A percentile compares a stretch with the other conserved stretches of the same genome.
Conservation (phyloP, 2,888 invertebrate species). For the Flexamia atlantica region DNA sequence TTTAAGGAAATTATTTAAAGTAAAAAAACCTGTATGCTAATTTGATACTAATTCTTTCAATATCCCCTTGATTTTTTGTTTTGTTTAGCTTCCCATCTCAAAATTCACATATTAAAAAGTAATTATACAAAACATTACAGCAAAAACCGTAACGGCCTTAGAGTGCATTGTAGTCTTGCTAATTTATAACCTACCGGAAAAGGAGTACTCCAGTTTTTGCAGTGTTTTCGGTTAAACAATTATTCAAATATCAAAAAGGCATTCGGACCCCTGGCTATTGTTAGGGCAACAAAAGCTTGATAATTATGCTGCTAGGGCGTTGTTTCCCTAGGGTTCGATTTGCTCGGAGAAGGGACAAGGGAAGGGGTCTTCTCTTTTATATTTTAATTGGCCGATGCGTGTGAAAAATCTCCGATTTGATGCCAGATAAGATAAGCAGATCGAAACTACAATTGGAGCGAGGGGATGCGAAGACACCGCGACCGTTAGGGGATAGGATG, state of each 20-base stretch:
- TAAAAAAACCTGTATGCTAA: too few relatives aligned
- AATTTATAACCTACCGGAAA: conserved; percentile 7
- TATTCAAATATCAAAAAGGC: conserved; percentile 48
- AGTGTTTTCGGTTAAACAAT: conserved; percentile 46
- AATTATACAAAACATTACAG: neutral
- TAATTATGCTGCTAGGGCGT: conserved; percentile 26
- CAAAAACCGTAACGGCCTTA: conserved; percentile 7
- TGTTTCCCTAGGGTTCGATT: conserved; percentile 13
- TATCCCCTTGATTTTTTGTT: too few relatives aligned
- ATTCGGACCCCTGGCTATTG: conserved; percentile 13
- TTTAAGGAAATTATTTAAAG: too few relatives aligned
- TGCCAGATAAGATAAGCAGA: conserved; percentile 24
- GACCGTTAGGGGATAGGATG: conserved; percentile 2
- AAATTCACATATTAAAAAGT: neutral
- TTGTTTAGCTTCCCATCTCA: neutral
- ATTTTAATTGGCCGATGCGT: conserved; percentile 52
- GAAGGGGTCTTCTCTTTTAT: conserved; percentile 35
- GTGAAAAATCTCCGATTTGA: conserved; percentile 43
- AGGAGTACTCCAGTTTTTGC: conserved; percentile 40
- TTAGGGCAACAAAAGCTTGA: neutral
- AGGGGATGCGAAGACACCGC: conserved; percentile 5
- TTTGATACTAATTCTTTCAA: too few relatives aligned
- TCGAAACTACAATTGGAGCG: conserved; percentile 27
- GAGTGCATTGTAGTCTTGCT: conserved; percentile 19
- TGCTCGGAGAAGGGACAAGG: neutral